A percentile compares a stretch with the other conserved stretches of the same genome.
These are phyloP conservation scores for Platyrinchus mystaceus DNA, from an alignment of 2,797 vertebrate genomes.

Conservation along the genomic window DNA sequence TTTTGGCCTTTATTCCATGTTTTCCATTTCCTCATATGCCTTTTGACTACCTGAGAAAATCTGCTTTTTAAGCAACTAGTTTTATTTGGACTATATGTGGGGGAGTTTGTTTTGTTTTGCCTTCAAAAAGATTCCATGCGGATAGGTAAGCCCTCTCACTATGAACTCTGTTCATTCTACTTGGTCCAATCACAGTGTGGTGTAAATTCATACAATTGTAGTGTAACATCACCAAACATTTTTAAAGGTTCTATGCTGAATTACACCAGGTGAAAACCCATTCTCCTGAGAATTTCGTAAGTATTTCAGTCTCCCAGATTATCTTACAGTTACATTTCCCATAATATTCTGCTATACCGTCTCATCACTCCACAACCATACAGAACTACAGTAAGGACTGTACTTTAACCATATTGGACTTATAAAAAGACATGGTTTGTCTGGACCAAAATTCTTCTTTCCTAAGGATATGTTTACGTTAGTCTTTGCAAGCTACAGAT, in stretches of 20 bases:
- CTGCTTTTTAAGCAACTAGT: background rate
- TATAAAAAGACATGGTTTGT: background rate
- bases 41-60: background rate
- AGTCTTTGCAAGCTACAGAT: background rate
- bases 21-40: background rate
- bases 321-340: background rate
- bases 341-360: background rate
- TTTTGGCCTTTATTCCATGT: background rate
- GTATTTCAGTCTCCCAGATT: background rate
- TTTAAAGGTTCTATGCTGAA: background rate
- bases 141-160: background rate
- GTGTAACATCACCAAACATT: background rate
- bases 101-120: background rate
- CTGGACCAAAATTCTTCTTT: constrained; percentile 1
- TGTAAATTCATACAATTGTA: background rate
- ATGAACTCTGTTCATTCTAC: background rate
- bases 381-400: background rate
- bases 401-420: background rate
- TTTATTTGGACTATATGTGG: background rate
- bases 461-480: background rate
- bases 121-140: background rate
- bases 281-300: background rate
- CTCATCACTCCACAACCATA: background rate
- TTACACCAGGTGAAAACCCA: background rate
- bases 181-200: background rate